Evolutionary conservation across 2,113 vertebrate species (phyloP).

Genomic region (Bubo blakistoni): DNA sequence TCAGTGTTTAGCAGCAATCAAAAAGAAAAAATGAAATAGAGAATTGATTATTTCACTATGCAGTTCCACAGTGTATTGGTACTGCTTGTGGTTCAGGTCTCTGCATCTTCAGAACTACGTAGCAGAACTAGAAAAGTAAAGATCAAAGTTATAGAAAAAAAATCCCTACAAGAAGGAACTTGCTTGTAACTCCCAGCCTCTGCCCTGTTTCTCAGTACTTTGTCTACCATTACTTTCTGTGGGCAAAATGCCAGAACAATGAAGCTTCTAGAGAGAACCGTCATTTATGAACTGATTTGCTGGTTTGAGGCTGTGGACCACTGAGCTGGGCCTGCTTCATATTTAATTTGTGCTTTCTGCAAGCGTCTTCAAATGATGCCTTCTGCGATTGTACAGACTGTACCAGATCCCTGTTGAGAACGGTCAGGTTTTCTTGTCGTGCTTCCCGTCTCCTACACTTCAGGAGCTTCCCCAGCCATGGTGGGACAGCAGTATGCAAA

Average conservation of each 20-base stretch:
- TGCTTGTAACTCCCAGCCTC: neutral
- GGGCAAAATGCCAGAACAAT: neutral
- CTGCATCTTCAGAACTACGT: neutral
- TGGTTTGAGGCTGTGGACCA: neutral
- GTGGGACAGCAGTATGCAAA: neutral
- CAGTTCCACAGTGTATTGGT: neutral
- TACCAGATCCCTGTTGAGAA: neutral
- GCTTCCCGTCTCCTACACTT: neutral
- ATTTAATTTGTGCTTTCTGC: neutral
- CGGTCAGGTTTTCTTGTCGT: neutral
- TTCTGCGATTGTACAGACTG: neutral
- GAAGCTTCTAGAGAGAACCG: neutral
- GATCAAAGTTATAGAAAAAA: neutral
- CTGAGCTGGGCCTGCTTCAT: neutral
- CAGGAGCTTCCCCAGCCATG: neutral
- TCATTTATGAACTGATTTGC: neutral
- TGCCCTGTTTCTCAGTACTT: neutral
- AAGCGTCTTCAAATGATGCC: neutral
- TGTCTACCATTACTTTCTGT: neutral
- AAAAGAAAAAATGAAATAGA: neutral
- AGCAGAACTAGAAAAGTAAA: neutral
- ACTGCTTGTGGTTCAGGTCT: neutral
- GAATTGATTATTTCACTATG: neutral
- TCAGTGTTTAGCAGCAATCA: neutral
- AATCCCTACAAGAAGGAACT: neutral